Base-by-base conservation (phyloP, 2,113 vertebrate species). In the Psittacus erithacus region DNA sequence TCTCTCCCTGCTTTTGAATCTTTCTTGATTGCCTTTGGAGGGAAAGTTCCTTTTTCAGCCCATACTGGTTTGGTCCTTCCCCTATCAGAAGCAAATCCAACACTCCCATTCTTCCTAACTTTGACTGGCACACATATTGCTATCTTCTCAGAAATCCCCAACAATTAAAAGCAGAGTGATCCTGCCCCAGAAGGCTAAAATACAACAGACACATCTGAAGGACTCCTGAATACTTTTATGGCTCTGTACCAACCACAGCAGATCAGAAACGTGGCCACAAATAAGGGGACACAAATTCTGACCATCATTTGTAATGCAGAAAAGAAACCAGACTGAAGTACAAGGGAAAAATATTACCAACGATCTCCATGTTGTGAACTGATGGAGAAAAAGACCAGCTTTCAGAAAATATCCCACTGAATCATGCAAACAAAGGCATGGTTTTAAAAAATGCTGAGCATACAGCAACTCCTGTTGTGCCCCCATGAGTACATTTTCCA, bases 81-180 rank as follows among this genome's bases (percentile, higher is more conserved):
- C 28, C 10, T 47, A 4, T 43, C 38, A 81, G 35, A n/a, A 71
- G 38, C 5, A 75, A 82, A 44, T 16, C 9, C 35, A 43, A 71
- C 12, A 47, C 20, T 77, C 18, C 12, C 1, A 2, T 18, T 76
- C 33, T 33, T 68, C 41, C n/a, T 49, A 28, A 38, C 55, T 63
- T 65, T 43, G 29, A 46, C 20, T 57, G 17, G 13, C 28, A 68
- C 19, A 52, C 1, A 1, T 11, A 60, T 2, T 3, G 0, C 55
- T 7, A 2, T 29, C 41, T 35, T 38, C 24, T 63, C 41, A 67
- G 43, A 82, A 80, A 76, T 2, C 13, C 1, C 5, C 47, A 67
- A 35, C 8, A 50, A 35, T 18, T 74, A 59, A 74, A 88, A 84
- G 31, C 46, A 46, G 13, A 35, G 43, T 43, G 52, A 90, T 68